Conservation (phyloP, 2,113 vertebrate genomes). For the Ifrita kowaldi region DNA sequence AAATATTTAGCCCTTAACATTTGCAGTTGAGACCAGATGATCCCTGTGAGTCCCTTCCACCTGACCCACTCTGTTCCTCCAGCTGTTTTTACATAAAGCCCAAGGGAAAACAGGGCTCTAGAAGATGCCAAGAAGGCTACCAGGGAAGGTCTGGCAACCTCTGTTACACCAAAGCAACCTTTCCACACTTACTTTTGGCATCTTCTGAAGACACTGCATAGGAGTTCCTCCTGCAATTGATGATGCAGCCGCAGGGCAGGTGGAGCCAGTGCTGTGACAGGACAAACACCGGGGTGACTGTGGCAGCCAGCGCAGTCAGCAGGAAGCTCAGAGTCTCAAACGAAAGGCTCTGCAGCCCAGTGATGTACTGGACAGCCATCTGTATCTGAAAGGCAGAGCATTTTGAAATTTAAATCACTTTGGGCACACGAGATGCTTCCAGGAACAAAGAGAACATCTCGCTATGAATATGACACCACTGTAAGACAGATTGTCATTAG, state of each 20-base stretch:
- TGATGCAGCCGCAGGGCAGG: slow-evolving; percentile 95
- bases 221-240: slow-evolving; percentile 81
- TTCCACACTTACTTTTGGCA: slow-evolving; percentile 64
- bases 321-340: slow-evolving; percentile 88
- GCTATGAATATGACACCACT: background rate
- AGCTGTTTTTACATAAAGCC: background rate
- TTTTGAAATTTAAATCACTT: background rate
- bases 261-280: slow-evolving; percentile 91
- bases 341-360: slow-evolving; percentile 75
- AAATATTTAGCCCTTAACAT: background rate
- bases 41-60: background rate
- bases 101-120: background rate
- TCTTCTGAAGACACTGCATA: slow-evolving; percentile 50
- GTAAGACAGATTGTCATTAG: background rate
- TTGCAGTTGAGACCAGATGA: background rate
- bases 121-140: background rate
- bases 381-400: slow-evolving; percentile 78
- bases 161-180: background rate
- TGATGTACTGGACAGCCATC: slow-evolving; percentile 80
- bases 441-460: background rate
- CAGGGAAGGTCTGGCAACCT: background rate
- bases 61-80: background rate
- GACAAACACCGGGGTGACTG: slow-evolving; percentile 87
- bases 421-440: background rate
- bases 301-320: slow-evolving; percentile 85